Percentiles rank a stretch among this genome's conserved stretches.
Conservation (phyloP, 2,888 invertebrate species). For the Diachrysia chrysitis region DNA sequence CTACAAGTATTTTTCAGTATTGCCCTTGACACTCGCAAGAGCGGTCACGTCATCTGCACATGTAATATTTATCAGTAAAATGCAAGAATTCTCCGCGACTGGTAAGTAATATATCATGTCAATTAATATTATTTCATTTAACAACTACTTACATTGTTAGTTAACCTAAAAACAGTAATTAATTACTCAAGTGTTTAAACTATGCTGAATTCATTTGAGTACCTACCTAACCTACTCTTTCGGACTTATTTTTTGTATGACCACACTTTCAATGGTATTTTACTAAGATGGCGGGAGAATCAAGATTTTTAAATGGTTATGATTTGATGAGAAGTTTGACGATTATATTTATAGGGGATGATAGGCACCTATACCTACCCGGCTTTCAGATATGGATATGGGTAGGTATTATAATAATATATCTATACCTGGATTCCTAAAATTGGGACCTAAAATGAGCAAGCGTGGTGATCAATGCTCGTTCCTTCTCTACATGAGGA, state of each 20-base stretch:
- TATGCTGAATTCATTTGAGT: not conserved
- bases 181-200: not conserved
- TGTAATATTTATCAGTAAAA: constrained; percentile 19
- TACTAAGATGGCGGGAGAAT: not conserved
- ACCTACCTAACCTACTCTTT: no score
- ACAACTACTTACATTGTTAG: not conserved
- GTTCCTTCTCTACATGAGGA: no score
- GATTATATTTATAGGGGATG: not conserved
- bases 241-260: not conserved
- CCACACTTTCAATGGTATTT: not conserved
- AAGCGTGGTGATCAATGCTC: no score
- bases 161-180: not conserved
- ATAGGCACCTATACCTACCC: not conserved
- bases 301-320: not conserved
- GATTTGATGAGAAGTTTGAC: not conserved
- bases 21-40: constrained; percentile 37
- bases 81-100: constrained; percentile 52
- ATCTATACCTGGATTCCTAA: no score
- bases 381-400: not conserved
- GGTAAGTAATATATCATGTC: constrained; percentile 28
- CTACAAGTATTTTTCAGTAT: constrained; percentile 19
- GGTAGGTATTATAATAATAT: no score
- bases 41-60: not conserved
- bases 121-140: not conserved
- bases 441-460: no score